phyloP scores from a whole-genome alignment of 2,113 vertebrate genomes.

The Ceyx cyanopectus region DNA sequence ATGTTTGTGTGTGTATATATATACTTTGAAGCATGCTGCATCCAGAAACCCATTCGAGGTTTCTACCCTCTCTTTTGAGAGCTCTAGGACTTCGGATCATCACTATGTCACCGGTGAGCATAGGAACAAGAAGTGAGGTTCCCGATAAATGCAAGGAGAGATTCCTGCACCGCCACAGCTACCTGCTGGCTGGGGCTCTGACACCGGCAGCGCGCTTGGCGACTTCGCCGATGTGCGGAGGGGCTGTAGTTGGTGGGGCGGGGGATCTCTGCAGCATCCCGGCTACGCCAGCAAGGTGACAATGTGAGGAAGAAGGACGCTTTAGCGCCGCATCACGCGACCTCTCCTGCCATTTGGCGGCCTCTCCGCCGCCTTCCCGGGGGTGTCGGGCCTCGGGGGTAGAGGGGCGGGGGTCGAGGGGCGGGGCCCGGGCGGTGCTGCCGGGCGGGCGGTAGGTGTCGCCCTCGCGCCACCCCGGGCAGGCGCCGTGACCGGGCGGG shows the following conservation, averaged over 20 bases:
- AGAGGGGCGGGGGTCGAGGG: no score
- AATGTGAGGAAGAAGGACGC: no score
- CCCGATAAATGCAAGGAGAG: not conserved
- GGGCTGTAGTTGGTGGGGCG: not conserved
- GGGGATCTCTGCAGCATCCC: not conserved
- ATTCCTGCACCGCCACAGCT: accelerated
- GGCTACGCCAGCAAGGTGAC: not conserved
- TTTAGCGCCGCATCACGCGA: no score
- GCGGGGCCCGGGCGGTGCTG: not conserved
- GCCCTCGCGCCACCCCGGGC: not conserved
- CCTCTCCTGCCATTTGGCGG: not conserved
- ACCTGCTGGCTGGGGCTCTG: not conserved
- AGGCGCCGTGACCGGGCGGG: not conserved
- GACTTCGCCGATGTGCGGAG: not conserved
- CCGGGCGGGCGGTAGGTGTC: not conserved
- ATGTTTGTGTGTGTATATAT: not conserved
- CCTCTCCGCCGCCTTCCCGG: no score
- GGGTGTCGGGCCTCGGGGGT: not conserved
- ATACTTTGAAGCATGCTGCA: not conserved
- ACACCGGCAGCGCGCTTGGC: accelerated
- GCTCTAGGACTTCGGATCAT: not conserved
- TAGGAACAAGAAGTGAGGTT: not conserved
- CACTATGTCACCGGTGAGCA: not conserved
- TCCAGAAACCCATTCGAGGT: no score
- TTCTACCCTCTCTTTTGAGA: not conserved